Evolutionary conservation across 2,113 vertebrate genomes (phyloP).

Genomic region (Corydoras sp.): DNA sequence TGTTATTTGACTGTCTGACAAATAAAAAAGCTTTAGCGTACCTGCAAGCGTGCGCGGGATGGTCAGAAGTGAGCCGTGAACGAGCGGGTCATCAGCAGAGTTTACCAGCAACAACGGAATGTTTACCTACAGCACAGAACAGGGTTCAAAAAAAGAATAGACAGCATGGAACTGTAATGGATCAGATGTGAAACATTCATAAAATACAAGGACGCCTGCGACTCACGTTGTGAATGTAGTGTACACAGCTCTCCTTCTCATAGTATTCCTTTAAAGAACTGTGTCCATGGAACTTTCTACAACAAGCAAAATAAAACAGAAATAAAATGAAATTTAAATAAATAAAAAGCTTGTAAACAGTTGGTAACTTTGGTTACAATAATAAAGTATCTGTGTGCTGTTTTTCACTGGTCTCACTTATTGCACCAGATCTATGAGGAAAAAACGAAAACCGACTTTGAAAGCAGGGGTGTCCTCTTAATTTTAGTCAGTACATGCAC

Average conservation of each 20-base stretch:
- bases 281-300: slow-evolving; percentile 94
- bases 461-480: no score
- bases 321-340: no score
- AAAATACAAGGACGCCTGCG: not conserved
- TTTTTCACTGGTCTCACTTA: no score
- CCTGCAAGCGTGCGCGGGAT: slow-evolving; percentile 93
- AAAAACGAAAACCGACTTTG: no score
- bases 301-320: slow-evolving; percentile 29
- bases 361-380: not conserved
- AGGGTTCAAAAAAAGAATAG: not conserved
- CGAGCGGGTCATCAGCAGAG: slow-evolving; percentile 89
- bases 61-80: slow-evolving; percentile 88
- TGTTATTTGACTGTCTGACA: no score
- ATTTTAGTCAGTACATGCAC: not conserved
- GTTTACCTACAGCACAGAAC: slow-evolving; percentile 67
- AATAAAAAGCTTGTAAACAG: no score
- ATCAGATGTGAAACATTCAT: no score
- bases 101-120: slow-evolving; percentile 94
- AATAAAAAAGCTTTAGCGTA: slow-evolving; percentile 45
- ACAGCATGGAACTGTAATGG: no score
- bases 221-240: slow-evolving; percentile 91
- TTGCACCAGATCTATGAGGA: no score
- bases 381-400: no score
- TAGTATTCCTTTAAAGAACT: slow-evolving; percentile 93
- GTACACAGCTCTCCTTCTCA: slow-evolving; percentile 92